Conservation (phyloP, 2,888 invertebrate genomes). For the Rhaphigaster nebulosa region DNA sequence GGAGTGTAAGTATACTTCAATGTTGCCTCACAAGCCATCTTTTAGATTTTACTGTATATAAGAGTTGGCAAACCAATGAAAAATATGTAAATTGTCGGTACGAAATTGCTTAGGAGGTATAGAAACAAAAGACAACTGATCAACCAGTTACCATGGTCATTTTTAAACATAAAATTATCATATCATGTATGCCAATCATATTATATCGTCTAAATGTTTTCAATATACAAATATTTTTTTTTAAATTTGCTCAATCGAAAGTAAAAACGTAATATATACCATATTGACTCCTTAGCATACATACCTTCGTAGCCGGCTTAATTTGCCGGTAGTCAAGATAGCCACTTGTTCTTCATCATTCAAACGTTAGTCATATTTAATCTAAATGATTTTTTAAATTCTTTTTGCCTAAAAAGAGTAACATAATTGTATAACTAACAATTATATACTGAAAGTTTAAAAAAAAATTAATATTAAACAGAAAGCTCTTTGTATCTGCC, state of each 20-base stretch:
- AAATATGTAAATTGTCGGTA: neutral
- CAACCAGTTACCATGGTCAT: slow-evolving; percentile 8
- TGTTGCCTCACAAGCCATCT: slow-evolving; percentile 47
- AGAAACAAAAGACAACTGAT: neutral
- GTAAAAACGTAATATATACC: neutral
- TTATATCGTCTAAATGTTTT: neutral
- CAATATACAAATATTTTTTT: neutral
- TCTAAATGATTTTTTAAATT: neutral
- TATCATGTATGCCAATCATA: neutral
- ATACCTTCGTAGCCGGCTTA: neutral
- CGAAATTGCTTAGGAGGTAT: neutral
- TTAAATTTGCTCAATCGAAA: neutral
- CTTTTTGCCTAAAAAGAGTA: neutral
- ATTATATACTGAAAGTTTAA: neutral
- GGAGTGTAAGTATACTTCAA: slow-evolving; percentile 45
- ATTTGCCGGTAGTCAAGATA: neutral
- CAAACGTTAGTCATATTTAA: neutral
- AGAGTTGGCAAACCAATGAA: neutral
- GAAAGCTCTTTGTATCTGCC: neutral
- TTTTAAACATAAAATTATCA: neutral
- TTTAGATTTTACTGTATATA: neutral
- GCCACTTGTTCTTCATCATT: neutral
- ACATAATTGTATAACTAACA: neutral
- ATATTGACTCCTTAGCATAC: neutral
- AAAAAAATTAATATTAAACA: neutral